Evolutionary conservation across 2,888 invertebrate genomes (phyloP).

Genomic region (Machimus rusticus): DNA sequence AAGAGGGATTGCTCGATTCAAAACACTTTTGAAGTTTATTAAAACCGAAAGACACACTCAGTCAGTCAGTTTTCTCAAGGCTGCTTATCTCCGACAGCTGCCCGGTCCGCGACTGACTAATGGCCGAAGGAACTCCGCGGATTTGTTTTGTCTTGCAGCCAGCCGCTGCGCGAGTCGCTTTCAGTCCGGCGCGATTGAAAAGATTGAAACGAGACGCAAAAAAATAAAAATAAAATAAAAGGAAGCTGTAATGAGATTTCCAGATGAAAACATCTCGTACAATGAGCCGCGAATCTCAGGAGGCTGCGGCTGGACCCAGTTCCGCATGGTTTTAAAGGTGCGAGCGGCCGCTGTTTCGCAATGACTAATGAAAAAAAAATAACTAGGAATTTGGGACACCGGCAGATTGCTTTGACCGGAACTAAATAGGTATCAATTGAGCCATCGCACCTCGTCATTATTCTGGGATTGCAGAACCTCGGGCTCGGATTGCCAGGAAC

Average conservation of each 20-base stretch:
- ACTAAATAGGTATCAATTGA: neutral
- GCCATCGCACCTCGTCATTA: neutral
- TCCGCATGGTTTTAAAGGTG: neutral
- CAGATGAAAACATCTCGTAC: neutral
- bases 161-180: neutral
- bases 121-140: neutral
- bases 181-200: neutral
- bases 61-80: constrained; percentile 4
- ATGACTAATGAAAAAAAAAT: neutral
- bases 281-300: neutral
- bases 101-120: neutral
- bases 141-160: neutral
- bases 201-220: constrained; percentile 5
- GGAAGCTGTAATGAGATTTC: constrained; percentile 14
- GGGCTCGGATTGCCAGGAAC: neutral
- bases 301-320: neutral
- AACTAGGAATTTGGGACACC: constrained; percentile 2
- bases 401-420: neutral
- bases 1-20: neutral
- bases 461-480: neutral
- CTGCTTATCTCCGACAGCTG: neutral
- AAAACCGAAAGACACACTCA: neutral
- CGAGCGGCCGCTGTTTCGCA: neutral
- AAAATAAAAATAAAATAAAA: neutral
- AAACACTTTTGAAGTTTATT: constrained; percentile 5